Evolutionary conservation across 37 sponge, comb jelly and placozoan genomes (phyloP).

Genomic region (Mnemiopsis leidyi): DNA sequence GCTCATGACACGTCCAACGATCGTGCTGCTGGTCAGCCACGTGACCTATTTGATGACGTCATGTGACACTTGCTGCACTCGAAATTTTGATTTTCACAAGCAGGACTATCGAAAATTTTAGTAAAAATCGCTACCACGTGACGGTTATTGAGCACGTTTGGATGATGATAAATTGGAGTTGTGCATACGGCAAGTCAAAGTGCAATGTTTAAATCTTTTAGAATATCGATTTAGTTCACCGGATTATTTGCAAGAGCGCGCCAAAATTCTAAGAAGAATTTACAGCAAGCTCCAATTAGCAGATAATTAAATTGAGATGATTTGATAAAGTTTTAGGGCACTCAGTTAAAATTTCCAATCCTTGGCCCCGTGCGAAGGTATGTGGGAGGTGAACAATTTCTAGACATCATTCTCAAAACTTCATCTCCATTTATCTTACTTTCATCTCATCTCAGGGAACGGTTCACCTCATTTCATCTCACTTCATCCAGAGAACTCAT

Average conservation of each 20-base stretch:
- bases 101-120: conserved; percentile 26
- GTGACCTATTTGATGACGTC: neutral
- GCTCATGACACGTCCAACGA: neutral
- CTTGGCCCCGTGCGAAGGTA: neutral
- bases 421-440: neutral
- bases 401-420: neutral
- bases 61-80: conserved; percentile 18
- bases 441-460: no score
- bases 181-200: neutral
- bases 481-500: neutral
- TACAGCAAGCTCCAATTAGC: neutral
- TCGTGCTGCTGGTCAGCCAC: neutral
- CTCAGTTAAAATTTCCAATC: neutral
- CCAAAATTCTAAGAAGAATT: neutral
- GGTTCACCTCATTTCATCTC: no score
- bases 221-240: neutral
- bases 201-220: neutral
- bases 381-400: neutral
- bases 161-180: neutral
- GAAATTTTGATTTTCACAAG: conserved; percentile 8
- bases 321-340: neutral
- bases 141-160: neutral
- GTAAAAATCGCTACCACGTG: conserved; percentile 3
- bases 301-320: neutral
- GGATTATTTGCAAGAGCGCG: neutral